A percentile compares a stretch with the other conserved stretches of the same genome.
Evolutionary conservation across 2,797 vertebrate species (phyloP).

Genomic region (Pseudopleuronectes americanus): DNA sequence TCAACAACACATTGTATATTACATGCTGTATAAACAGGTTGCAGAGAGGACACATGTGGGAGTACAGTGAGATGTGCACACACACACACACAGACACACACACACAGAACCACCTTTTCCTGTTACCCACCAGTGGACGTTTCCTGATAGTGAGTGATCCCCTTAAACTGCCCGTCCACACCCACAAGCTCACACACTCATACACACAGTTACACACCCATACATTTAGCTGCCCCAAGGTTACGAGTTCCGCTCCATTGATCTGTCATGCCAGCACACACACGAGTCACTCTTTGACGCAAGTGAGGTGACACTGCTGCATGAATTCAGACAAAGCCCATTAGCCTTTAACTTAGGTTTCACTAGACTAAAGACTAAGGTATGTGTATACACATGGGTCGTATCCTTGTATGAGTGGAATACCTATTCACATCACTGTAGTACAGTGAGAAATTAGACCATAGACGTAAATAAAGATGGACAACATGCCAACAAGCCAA

Average conservation of each 20-base stretch:
- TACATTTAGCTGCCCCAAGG: conserved; percentile 3
- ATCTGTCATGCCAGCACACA: conserved; percentile 35
- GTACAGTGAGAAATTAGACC: background rate
- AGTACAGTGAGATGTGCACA: background rate
- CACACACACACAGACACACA: background rate
- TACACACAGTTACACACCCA: conserved; percentile 16
- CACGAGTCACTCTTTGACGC: conserved; percentile 47
- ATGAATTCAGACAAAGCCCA: conserved; percentile 4
- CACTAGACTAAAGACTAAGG: background rate
- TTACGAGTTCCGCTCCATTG: conserved; percentile 29
- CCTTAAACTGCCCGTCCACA: conserved; percentile 31
- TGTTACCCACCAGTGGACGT: conserved; percentile 36
- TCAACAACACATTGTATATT: conserved; percentile 3
- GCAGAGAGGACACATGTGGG: conserved; percentile 12
- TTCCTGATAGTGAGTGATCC: conserved; percentile 63
- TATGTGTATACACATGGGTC: background rate
- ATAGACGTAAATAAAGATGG: no score
- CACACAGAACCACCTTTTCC: conserved; percentile 55
- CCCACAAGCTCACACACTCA: conserved; percentile 12
- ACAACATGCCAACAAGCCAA: no score
- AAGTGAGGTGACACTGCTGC: conserved; percentile 10
- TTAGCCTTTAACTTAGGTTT: background rate
- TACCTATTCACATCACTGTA: background rate
- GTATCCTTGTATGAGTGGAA: background rate
- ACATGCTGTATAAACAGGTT: conserved; percentile 34